These are phyloP conservation scores for Martes martes DNA, from an alignment of 2,113 vertebrate species.

Conservation along the genomic window DNA sequence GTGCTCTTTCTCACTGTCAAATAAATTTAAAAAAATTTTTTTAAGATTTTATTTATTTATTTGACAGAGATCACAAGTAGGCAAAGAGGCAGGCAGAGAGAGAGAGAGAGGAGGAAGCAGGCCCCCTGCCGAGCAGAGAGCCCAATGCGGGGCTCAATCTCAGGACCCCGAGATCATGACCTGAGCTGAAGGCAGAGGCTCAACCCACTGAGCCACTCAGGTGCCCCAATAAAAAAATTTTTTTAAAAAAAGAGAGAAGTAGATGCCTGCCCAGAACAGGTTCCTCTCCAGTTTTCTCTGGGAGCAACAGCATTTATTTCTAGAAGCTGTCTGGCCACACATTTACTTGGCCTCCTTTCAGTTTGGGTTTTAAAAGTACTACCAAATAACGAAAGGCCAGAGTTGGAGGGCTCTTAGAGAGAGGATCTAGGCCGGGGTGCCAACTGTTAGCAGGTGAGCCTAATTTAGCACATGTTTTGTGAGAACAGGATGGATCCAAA, in stretches of 20 bases:
- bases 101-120: too few species aligned
- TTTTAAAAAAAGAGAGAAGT: neutral
- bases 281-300: neutral
- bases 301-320: constrained; percentile 33
- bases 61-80: too few species aligned
- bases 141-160: too few species aligned
- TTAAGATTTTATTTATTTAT: too few species aligned
- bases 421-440: neutral
- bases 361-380: constrained; percentile 18
- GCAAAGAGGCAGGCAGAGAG: too few species aligned
- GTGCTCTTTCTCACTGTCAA: too few species aligned
- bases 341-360: constrained; percentile 28
- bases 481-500: neutral
- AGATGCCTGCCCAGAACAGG: neutral
- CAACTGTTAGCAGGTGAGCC: neutral
- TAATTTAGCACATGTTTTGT: neutral
- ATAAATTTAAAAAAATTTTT: too few species aligned
- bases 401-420: neutral
- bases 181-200: too few species aligned
- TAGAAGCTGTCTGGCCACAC: neutral
- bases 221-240: too few species aligned
- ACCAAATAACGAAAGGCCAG: constrained; percentile 15
- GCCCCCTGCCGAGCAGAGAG: too few species aligned
- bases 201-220: too few species aligned
- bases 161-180: too few species aligned